Evolutionary conservation across 2,888 invertebrate genomes (phyloP).

Genomic region (Saturnia japonica): DNA sequence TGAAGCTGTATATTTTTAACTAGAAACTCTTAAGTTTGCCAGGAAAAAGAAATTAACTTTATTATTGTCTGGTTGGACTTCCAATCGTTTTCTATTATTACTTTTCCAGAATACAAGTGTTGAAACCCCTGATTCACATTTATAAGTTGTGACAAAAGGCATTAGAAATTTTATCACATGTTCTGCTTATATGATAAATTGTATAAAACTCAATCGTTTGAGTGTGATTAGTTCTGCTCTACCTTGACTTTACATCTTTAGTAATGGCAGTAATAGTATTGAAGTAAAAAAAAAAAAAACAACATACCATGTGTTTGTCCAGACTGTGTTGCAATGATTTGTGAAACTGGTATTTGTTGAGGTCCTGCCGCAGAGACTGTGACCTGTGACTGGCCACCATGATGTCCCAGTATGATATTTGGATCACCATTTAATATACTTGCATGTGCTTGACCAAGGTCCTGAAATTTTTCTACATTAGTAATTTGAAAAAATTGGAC

Average conservation of each 20-base stretch:
- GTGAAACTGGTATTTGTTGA: slow-evolving; percentile 76
- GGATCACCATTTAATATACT: slow-evolving; percentile 77
- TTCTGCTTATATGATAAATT: too few species aligned
- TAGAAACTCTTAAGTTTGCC: too few species aligned
- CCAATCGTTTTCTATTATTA: too few species aligned
- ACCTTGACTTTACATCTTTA: neutral
- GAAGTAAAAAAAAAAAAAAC: neutral
- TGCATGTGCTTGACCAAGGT: slow-evolving; percentile 72
- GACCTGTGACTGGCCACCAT: slow-evolving; percentile 71
- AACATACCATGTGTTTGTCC: slow-evolving; percentile 70
- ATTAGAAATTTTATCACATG: too few species aligned
- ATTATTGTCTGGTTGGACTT: too few species aligned
- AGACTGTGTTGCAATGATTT: slow-evolving; percentile 73
- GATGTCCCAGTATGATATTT: slow-evolving; percentile 81
- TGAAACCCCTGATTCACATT: too few species aligned
- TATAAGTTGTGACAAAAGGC: too few species aligned
- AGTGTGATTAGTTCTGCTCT: too few species aligned
- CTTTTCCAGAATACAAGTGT: too few species aligned
- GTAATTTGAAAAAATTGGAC: slow-evolving; percentile 12
- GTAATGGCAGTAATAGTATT: neutral
- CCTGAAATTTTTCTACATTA: slow-evolving; percentile 53
- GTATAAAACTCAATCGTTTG: too few species aligned
- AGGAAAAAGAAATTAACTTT: too few species aligned
- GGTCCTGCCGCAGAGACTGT: slow-evolving; percentile 66
- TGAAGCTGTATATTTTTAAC: too few species aligned